Evolutionary conservation across 2,113 vertebrate species (phyloP).

Genomic region (Entosphenus tridentatus): DNA sequence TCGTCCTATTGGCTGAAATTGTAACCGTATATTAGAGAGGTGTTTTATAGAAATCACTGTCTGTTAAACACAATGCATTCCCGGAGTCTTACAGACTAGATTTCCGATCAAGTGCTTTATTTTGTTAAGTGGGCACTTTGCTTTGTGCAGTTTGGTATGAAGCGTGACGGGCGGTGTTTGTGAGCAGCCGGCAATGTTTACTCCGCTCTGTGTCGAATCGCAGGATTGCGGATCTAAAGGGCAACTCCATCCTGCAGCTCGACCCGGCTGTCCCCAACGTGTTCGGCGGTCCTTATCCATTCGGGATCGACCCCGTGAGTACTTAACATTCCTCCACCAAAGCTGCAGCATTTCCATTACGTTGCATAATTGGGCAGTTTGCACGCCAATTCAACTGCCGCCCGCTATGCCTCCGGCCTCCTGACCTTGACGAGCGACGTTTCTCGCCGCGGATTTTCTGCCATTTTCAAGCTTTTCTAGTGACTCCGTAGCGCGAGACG

Average conservation of each 20-base stretch:
- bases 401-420: no score
- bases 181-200: background rate
- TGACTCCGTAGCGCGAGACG: no score
- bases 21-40: no score
- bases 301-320: conserved; percentile 85
- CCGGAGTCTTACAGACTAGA: no score
- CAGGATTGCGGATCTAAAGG: conserved; percentile 32
- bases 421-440: background rate
- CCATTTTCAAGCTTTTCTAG: background rate
- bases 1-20: no score
- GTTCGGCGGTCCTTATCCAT: conserved; percentile 63
- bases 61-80: no score
- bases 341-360: no score
- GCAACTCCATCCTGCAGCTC: conserved; percentile 40
- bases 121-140: no score
- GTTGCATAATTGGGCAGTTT: no score
- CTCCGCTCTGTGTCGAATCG: background rate
- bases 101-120: no score
- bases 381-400: no score
- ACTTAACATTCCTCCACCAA: background rate
- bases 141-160: background rate
- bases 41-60: no score
- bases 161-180: background rate
- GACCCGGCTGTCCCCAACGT: conserved; percentile 50
- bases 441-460: background rate